Percentiles rank a stretch among this genome's conserved stretches.
phyloP scores from a whole-genome alignment of 1,140 invertebrate species.

The Leptonema lineaticorne region DNA sequence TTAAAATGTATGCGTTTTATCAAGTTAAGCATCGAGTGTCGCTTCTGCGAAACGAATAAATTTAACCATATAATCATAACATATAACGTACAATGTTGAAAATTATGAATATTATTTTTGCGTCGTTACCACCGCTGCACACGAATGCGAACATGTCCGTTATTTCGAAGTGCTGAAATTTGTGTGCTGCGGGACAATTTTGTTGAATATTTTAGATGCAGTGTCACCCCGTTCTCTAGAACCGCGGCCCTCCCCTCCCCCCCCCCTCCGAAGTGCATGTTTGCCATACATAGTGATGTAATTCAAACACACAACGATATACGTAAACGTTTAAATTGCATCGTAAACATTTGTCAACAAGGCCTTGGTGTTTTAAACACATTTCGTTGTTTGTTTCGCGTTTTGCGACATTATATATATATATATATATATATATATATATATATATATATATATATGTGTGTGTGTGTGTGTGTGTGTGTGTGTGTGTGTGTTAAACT shows the following conservation, averaged over 20 bases:
- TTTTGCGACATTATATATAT: background rate
- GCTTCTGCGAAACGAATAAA: too few species aligned
- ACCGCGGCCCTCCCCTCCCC: background rate
- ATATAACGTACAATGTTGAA: too few species aligned
- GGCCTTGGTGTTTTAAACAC: background rate
- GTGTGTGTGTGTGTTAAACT: background rate
- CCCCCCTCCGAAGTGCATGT: too few species aligned
- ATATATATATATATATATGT: background rate
- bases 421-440: background rate
- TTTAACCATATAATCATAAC: too few species aligned
- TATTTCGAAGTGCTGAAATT: slow-evolving; percentile 4
- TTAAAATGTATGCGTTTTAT: too few species aligned
- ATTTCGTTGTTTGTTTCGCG: background rate
- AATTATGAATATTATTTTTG: too few species aligned
- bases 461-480: background rate
- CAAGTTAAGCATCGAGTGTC: too few species aligned
- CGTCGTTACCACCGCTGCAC: background rate
- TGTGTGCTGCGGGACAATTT: background rate
- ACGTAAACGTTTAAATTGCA: background rate
- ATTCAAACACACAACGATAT: background rate
- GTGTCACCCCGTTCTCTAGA: too few species aligned
- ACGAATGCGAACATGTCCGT: background rate
- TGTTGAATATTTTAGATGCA: slow-evolving; percentile 10
- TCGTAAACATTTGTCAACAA: background rate
- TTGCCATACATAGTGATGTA: too few species aligned